Evolutionary conservation across 1,140 invertebrate species (phyloP), one percentile per base, ranked within the genome.

Genomic region (Colletes latitarsis): DNA sequence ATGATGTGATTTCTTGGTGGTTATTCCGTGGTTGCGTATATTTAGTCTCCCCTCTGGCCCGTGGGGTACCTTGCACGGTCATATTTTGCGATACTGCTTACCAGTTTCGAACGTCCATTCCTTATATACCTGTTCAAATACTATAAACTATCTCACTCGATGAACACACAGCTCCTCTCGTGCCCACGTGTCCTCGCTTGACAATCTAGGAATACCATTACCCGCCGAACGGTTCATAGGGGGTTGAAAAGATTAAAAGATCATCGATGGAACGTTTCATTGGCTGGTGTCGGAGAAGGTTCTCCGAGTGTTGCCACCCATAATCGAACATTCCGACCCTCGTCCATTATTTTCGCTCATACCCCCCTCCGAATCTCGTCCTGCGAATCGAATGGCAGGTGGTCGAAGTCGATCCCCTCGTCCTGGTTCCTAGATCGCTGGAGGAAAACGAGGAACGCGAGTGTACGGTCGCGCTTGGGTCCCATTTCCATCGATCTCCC

Each of bases 401-500:
- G 53, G 68, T 77, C 80, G 57, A 63, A 71, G 66, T 71, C 73
- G 73, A 82, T 30, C 75, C 81, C 75, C 77, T 63, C 39, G 41
- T 64, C 75, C 46, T 39, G 43, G 62, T 10, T 15, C 67, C 53
- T 5, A 4, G 30, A 15, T 8, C 53, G 12, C 41, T 82, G 49
- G 17, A 49, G 72, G 60, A 60, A 63, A 80, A 15, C 55, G 70
- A 4, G 58, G 52, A 69, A 74, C 30, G 30, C 30, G 30, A 77
- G 52, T 46, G 67, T 66, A 73, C 84, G 30, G 81, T 87, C 83
- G 76, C 70, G 63, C 30, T 21, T 46, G 49, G 71, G 19, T 67
- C 46, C 85, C 70, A 85, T 87, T 87, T 81, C 77, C 86, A 88
- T 86, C 84, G 84, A 88, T 88, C 88, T 88, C 84, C 79, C 84